Evolutionary conservation across 2,113 vertebrate species (phyloP).

Genomic region (Platanista minor): DNA sequence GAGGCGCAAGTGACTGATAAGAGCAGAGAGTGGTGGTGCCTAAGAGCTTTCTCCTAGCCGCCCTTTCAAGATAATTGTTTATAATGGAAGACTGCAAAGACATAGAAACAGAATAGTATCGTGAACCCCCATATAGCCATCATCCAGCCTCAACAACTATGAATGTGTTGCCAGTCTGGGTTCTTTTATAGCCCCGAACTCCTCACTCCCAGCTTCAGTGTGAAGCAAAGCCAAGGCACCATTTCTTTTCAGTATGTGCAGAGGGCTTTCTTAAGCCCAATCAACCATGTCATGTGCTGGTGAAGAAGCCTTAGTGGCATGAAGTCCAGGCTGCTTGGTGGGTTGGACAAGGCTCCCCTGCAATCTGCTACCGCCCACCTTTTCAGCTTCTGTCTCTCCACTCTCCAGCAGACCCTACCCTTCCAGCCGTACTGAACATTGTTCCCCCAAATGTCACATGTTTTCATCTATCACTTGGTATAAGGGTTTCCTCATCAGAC

Average conservation of each 20-base stretch:
- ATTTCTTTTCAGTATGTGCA: neutral
- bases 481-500: neutral
- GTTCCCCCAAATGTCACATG: neutral
- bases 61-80: neutral
- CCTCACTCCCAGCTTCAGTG: neutral
- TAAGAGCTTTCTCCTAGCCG: neutral
- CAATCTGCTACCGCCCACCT: fast-evolving
- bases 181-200: neutral
- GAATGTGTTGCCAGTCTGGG: neutral
- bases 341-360: neutral
- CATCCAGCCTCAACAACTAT: neutral
- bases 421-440: neutral
- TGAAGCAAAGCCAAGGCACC: neutral
- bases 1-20: neutral
- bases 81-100: neutral
- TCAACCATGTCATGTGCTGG: neutral
- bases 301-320: neutral
- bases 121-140: neutral
- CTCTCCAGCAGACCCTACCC: too few species aligned
- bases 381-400: neutral
- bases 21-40: neutral
- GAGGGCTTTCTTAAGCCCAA: neutral
- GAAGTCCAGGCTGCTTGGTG: neutral
- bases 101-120: neutral
- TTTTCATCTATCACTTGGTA: neutral